Evolutionary conservation across 2,113 vertebrate species (phyloP).

Genomic region (Hucho hucho): DNA sequence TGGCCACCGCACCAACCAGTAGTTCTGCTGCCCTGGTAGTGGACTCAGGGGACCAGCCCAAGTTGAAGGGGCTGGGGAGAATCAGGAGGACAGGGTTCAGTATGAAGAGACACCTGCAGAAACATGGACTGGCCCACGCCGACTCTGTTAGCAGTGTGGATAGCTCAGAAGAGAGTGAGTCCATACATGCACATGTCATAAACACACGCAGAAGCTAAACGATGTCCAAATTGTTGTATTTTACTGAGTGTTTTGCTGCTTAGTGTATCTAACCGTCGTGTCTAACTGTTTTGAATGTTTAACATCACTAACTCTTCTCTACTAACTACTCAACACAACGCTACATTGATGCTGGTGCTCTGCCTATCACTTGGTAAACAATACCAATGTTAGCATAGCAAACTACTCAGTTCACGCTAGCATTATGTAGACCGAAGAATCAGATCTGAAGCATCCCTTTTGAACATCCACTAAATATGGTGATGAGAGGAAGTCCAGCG

Average conservation of each 20-base stretch:
- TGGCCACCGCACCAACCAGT: constrained; percentile 10
- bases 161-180: constrained; percentile 79
- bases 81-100: constrained; percentile 78
- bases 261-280: too few relatives aligned
- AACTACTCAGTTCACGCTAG: not conserved
- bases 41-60: constrained; percentile 74
- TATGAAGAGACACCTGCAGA: constrained; percentile 84
- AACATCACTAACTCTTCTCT: too few relatives aligned
- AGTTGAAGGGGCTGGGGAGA: constrained; percentile 80
- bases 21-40: constrained; percentile 46
- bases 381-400: not conserved
- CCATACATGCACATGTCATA: not conserved
- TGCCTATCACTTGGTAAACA: not conserved
- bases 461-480: too few relatives aligned
- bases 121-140: constrained; percentile 70
- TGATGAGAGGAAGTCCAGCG: too few relatives aligned
- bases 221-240: too few relatives aligned
- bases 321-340: too few relatives aligned
- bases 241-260: too few relatives aligned
- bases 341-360: not conserved
- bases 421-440: not conserved
- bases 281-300: too few relatives aligned
- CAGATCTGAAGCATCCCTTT: too few relatives aligned
- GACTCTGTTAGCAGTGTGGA: constrained; percentile 88
- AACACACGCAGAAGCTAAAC: not conserved